Conservation (phyloP, 2,113 vertebrate species). For the Chionodraco myersi region DNA sequence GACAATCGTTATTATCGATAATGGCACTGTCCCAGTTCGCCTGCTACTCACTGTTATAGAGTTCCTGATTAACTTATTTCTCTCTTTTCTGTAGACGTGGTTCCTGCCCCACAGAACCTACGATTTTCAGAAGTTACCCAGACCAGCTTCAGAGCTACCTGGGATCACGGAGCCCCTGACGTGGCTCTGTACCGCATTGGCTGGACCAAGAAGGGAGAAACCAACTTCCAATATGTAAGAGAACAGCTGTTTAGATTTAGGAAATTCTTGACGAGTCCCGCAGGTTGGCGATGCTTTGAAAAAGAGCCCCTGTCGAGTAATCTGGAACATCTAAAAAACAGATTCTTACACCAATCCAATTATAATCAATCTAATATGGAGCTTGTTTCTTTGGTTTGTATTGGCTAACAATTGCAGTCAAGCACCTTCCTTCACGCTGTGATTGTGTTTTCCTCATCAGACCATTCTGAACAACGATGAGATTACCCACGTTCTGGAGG, state of each 20-base stretch:
- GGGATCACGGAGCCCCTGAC: conserved; percentile 96
- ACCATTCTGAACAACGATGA: conserved; percentile 92
- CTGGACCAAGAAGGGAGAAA: conserved; percentile 87
- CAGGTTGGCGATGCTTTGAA: conserved; percentile 24
- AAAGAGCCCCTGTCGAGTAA: conserved; percentile 21
- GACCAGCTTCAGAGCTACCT: conserved; percentile 91
- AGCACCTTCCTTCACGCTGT: neutral
- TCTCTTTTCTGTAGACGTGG: conserved; percentile 76
- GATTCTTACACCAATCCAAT: conserved; percentile 17
- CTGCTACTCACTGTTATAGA: neutral
- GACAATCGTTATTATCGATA: neutral
- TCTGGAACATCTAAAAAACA: conserved; percentile 55
- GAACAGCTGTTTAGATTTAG: conserved; percentile 35
- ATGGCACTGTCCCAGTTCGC: neutral
- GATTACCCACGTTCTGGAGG: conserved; percentile 87
- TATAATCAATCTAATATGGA: neutral
- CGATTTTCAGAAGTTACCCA: conserved; percentile 88
- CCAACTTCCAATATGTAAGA: conserved; percentile 79
- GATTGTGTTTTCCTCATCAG: conserved; percentile 77
- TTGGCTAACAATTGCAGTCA: neutral
- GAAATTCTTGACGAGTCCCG: conserved; percentile 13
- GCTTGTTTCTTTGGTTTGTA: conserved; percentile 12
- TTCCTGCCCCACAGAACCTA: conserved; percentile 93
- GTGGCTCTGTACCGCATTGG: conserved; percentile 94
- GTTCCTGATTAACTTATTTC: neutral